Evolutionary conservation across 1,140 invertebrate species (phyloP).

Genomic region (Neodiprion virginianus): DNA sequence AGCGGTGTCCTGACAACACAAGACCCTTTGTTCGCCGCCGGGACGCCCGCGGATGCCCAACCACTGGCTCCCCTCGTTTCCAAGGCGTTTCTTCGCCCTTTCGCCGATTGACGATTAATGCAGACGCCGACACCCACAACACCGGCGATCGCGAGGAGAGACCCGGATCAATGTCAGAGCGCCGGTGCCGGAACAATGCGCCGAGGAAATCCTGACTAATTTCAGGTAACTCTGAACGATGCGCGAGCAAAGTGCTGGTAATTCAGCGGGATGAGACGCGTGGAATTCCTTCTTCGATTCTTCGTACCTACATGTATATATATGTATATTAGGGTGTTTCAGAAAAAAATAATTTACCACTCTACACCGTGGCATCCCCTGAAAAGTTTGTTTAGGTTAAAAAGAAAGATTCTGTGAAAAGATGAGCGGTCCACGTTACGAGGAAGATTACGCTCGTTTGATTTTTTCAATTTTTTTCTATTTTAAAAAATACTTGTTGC

Average conservation of each 20-base stretch:
- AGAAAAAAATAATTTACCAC: no score
- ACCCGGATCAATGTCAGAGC: constrained; percentile 6
- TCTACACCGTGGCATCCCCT: no score
- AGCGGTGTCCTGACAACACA: constrained; percentile 38
- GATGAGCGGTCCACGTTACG: no score
- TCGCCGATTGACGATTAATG: background rate
- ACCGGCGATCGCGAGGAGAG: background rate
- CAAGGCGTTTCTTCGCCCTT: background rate
- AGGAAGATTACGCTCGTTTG: no score
- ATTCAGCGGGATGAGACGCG: no score
- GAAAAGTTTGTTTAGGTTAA: no score
- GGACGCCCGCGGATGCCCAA: background rate
- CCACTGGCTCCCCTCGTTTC: background rate
- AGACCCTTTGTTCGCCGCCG: constrained; percentile 38
- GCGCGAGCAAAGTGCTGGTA: no score
- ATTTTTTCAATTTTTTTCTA: no score
- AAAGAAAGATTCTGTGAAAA: no score
- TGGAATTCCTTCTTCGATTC: background rate
- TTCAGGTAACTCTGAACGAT: background rate
- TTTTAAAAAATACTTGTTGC: no score
- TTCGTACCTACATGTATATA: no score
- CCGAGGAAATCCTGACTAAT: background rate
- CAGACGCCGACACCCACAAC: background rate
- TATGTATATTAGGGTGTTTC: no score
- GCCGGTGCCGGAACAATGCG: background rate